A percentile compares a stretch with the other conserved stretches of the same genome.
Conservation (phyloP, 2,888 invertebrate species). For the Zootermopsis nevadensis region DNA sequence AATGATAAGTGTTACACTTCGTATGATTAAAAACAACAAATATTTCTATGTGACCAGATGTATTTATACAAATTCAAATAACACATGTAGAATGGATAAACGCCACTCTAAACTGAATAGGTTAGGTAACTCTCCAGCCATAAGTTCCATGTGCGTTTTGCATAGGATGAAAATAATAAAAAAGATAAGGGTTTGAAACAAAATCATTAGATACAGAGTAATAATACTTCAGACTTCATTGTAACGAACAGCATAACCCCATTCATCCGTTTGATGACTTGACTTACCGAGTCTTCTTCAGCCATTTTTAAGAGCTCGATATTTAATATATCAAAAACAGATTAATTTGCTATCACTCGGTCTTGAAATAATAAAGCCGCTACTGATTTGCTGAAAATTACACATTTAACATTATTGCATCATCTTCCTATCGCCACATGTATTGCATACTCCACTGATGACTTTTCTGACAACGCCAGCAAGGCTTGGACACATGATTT, state of each 20-base stretch:
- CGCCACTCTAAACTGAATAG: neutral
- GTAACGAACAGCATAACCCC: neutral
- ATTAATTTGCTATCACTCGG: neutral
- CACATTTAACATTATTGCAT: slow-evolving; percentile 48
- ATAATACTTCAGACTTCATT: neutral
- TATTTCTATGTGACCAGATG: too few relatives aligned
- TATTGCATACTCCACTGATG: slow-evolving; percentile 10
- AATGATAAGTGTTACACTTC: neutral
- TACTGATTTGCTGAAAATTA: neutral
- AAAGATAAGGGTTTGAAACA: neutral
- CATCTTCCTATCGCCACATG: slow-evolving; percentile 52
- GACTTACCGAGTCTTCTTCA: slow-evolving; percentile 53
- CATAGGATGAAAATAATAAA: neutral
- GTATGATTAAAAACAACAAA: too few relatives aligned
- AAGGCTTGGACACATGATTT: neutral
- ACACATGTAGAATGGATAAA: neutral
- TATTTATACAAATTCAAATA: neutral
- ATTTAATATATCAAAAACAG: neutral
- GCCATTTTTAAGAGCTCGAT: slow-evolving; percentile 46
- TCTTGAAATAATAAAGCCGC: neutral
- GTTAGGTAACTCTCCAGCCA: neutral
- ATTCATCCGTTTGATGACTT: neutral
- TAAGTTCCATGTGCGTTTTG: neutral
- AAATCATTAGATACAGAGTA: neutral
- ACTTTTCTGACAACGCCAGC: too few relatives aligned